Evolutionary conservation across 2,888 invertebrate genomes (phyloP), one percentile per base, ranked within the genome.

Genomic region (Hydraecia micacea): DNA sequence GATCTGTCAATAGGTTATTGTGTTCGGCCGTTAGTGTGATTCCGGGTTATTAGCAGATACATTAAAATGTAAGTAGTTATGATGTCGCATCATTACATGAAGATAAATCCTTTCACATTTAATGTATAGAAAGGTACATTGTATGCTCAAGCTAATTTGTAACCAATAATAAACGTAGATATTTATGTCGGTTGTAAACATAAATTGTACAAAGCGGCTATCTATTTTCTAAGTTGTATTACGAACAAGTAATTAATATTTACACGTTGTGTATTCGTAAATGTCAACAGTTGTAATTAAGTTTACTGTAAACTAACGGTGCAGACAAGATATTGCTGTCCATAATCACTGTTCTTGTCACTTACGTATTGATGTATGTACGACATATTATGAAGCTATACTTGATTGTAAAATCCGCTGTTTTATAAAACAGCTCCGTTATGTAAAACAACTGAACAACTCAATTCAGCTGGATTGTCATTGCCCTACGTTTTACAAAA

Each of bases 131-230:
- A 65, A 75, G 25, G 21, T 18, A 68, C 58, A 58, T 36, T 78
- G 36, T 39, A 49, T 39, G 49, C 65, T 75, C 15, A n/a, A 75
- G 32, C 25, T 21, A 65, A 65, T 79, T 81, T 81, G 46, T 42
- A 79, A 73, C 15, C 15, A 49, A 58, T 28, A 65, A 65, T 75
- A 65, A n/a, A 73, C 18, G 7, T 32, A 82, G 25, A 82, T 32
- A 52, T 82, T 42, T 52, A 60, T 82, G 83, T 25, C 5, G 15
- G 67, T n/a, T 67, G 42, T 67, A 46, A 83, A 67, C 28, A 62
- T 36, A 77, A 28, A 80, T 46, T 55, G 28, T 60, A 13, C 18
- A 74, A 63, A 79, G 42, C 15, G 28, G 42, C 36, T 11, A 5
- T 62, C 13, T 36, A 18, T 28, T 67, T 67, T 77, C 25, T 63